phyloP scores from a whole-genome alignment of 2,888 invertebrate genomes.

The Chironomus tentans region DNA sequence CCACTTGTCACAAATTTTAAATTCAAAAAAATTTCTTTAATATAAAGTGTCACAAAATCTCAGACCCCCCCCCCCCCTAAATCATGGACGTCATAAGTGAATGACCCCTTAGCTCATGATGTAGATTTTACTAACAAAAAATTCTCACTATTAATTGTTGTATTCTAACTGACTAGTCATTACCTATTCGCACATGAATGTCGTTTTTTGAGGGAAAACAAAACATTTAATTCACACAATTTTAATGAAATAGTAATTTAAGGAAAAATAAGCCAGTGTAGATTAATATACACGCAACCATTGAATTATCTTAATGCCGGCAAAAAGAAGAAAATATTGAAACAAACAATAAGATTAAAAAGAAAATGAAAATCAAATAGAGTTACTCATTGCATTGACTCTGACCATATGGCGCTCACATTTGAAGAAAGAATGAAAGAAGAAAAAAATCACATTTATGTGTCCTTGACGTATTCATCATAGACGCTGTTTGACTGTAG shows the following conservation, averaged over 20 bases:
- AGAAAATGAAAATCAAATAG: not conserved
- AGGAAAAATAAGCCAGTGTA: not conserved
- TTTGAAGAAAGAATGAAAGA: not conserved
- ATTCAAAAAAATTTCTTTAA: no score
- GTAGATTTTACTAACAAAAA: not conserved
- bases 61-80: no score
- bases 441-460: not conserved
- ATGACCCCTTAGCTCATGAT: not conserved
- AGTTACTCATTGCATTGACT: not conserved
- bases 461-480: not conserved
- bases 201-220: not conserved
- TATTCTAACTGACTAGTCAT: not conserved
- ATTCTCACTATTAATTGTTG: not conserved
- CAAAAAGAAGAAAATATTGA: not conserved
- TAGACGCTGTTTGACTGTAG: not conserved
- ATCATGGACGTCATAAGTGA: no score
- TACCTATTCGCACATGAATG: not conserved
- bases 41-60: no score
- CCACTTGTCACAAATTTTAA: no score
- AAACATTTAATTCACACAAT: not conserved
- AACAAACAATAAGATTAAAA: not conserved
- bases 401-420: conserved; percentile 3
- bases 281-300: not conserved
- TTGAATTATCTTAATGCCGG: not conserved
- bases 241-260: not conserved